Base-by-base conservation (phyloP, 2,888 invertebrate species). In the Muscina levida region DNA sequence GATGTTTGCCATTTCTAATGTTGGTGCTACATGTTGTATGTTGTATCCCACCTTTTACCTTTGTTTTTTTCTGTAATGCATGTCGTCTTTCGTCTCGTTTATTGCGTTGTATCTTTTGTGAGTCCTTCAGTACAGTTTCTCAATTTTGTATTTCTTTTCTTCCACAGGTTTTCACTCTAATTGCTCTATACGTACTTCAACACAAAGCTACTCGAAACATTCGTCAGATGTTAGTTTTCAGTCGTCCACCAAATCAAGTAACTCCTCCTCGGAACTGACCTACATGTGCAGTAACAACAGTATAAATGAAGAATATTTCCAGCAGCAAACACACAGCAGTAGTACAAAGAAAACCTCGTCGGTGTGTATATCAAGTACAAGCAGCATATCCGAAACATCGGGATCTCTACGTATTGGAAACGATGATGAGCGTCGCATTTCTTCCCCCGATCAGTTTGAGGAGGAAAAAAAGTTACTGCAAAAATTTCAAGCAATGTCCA, bases 171-270 rank as follows among this genome's bases (percentile, higher is more conserved):
- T 94, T 86, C 92, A 92, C 71, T 94, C 94, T 19, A 92, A 93
- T 91, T 92, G 92, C 84, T 93, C 93, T 51, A 92, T 93, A 84
- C 91, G 93, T 72, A 93, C 93, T 59, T 93, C 93, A 57, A 91
- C 92, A n/a, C 92, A 92, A 86, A 92, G 92, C 86, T 93, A 93
- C 39, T 93, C 90, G 10, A 90, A 93, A 84, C 91, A 93, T 78
- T 92, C 93, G 76, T 93, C 93, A 2, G 93, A 93, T 83, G 92
- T 93, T 86, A 93, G 93, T 85, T 86, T 88, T 66, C 88, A 89
- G 83, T 89, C 90, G 6, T 88, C 88, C 37, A 86, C 87, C 0
- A 88, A 88, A 65, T 88, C 89, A 22, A 88, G 87, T 80, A 88
- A 87, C 68, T 87, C 88, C 2, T 87, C 88, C 72, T 84, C 86